A percentile compares a stretch with the other conserved stretches of the same genome.
These are phyloP conservation scores for Pseudeuparius sepicola DNA, from an alignment of 2,888 invertebrate species.

Conservation along the genomic window DNA sequence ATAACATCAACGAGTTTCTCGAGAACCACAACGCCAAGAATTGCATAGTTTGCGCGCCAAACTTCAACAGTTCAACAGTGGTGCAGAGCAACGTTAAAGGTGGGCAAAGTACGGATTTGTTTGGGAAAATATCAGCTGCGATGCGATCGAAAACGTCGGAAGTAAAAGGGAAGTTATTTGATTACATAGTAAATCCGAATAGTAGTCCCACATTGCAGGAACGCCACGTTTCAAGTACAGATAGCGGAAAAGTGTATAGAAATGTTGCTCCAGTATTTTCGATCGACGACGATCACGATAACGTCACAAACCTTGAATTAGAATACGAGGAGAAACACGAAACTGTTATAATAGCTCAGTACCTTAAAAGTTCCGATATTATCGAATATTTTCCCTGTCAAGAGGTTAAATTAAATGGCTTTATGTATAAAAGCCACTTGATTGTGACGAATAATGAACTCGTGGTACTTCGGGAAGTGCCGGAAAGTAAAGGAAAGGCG, in stretches of 20 bases:
- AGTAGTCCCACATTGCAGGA: conserved; percentile 48
- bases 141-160: conserved; percentile 87
- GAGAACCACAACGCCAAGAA: conserved; percentile 73
- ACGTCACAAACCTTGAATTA: conserved; percentile 38
- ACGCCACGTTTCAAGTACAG: conserved; percentile 74
- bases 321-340: conserved; percentile 60
- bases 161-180: conserved; percentile 83
- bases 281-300: conserved; percentile 79
- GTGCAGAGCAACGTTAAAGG: conserved; percentile 26
- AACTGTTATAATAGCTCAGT: conserved; percentile 68
- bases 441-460: conserved; percentile 80
- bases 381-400: conserved; percentile 84
- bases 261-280: conserved; percentile 90
- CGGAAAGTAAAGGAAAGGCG: conserved; percentile 66
- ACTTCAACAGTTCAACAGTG: conserved; percentile 20
- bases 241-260: conserved; percentile 79
- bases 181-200: conserved; percentile 86
- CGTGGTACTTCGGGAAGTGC: conserved; percentile 72
- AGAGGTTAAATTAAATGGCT: conserved; percentile 83
- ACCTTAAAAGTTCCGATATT: conserved; percentile 74
- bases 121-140: conserved; percentile 74
- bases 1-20: conserved; percentile 68
- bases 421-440: conserved; percentile 79
- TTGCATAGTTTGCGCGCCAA: conserved; percentile 72
- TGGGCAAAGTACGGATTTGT: conserved; percentile 53